These are phyloP conservation scores for Takifugu bimaculatus DNA, from an alignment of 2,113 vertebrate genomes.

Conservation along the genomic window DNA sequence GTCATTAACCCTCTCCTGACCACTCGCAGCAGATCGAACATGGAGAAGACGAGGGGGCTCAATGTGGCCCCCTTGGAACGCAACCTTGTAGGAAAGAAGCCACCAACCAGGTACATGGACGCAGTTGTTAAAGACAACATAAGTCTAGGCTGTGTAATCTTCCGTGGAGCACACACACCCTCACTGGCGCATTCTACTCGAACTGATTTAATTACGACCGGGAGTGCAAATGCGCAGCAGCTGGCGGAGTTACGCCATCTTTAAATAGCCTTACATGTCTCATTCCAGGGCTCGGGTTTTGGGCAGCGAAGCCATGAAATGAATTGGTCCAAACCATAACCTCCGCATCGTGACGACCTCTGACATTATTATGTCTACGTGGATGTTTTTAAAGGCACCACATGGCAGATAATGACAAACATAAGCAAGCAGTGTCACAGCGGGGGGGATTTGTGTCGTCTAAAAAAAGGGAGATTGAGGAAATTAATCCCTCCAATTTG, in stretches of 20 bases:
- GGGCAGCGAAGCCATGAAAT: slow-evolving; percentile 22
- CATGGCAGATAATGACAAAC: no score
- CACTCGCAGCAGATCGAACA: not conserved
- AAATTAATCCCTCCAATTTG: no score
- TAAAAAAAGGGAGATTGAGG: no score
- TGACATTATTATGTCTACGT: no score
- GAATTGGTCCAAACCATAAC: no score
- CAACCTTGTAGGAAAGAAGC: slow-evolving; percentile 16
- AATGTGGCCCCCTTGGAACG: slow-evolving; percentile 5
- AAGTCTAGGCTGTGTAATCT: slow-evolving; percentile 48
- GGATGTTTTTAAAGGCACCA: no score
- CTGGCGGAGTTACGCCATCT: slow-evolving; percentile 61
- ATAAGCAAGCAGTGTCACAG: no score
- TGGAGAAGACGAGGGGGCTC: slow-evolving; percentile 4
- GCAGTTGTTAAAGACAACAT: slow-evolving; percentile 26
- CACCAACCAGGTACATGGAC: slow-evolving; percentile 45
- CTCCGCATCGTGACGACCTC: no score
- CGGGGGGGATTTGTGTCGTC: no score
- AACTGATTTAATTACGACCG: slow-evolving; percentile 61
- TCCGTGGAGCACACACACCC: slow-evolving; percentile 47
- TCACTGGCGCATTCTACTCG: slow-evolving; percentile 39
- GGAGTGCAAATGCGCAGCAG: slow-evolving; percentile 58
- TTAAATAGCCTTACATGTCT: slow-evolving; percentile 65
- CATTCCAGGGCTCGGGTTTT: slow-evolving; percentile 30
- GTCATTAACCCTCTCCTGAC: slow-evolving; percentile 60